Percentiles rank a stretch among this genome's conserved stretches.
Evolutionary conservation across 2,113 vertebrate species (phyloP).

Genomic region (Misgurnus anguillicaudatus): DNA sequence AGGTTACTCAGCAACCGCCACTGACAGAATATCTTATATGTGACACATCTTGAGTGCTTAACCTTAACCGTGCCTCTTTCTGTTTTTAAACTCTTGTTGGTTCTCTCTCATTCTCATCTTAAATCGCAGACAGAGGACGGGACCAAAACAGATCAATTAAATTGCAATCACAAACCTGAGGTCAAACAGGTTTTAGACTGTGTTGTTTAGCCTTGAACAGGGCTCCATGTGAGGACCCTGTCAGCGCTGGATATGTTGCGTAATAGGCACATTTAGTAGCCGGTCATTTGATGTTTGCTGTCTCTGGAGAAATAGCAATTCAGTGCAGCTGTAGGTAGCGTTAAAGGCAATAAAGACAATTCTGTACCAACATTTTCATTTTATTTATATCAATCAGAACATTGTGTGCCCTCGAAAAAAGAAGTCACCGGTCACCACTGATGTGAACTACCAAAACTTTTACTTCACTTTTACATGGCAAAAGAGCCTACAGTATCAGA

Average conservation of each 20-base stretch:
- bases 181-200: slow-evolving; percentile 10
- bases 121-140: background rate
- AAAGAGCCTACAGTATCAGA: too few relatives aligned
- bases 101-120: background rate
- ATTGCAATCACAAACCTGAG: slow-evolving; percentile 22
- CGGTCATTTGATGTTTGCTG: slow-evolving; percentile 29
- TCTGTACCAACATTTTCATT: background rate
- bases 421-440: too few relatives aligned
- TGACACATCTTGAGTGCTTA: slow-evolving; percentile 13
- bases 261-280: slow-evolving; percentile 10
- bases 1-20: slow-evolving; percentile 62
- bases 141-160: slow-evolving; percentile 38
- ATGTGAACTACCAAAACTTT: too few relatives aligned
- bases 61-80: background rate
- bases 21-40: slow-evolving; percentile 42
- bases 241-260: slow-evolving; percentile 7
- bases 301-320: slow-evolving; percentile 16
- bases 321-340: background rate
- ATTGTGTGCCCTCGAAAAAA: too few relatives aligned
- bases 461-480: too few relatives aligned
- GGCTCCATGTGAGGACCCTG: background rate
- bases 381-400: too few relatives aligned
- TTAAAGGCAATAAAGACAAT: background rate
- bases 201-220: slow-evolving; percentile 21
- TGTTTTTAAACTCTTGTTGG: background rate